Base-by-base conservation (phyloP, 2,888 invertebrate genomes). In the Dione vanillae region DNA sequence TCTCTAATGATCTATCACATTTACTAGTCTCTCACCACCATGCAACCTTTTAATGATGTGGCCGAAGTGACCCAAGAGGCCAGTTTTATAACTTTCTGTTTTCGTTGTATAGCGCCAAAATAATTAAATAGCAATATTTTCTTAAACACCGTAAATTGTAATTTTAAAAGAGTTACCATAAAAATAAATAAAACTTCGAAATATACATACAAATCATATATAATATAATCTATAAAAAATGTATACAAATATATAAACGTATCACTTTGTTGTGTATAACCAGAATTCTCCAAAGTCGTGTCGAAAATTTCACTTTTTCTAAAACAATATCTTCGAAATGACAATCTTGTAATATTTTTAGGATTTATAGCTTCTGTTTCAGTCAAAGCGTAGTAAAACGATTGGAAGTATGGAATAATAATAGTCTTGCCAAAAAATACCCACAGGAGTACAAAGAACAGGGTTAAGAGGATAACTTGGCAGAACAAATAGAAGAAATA, bases 401-500 rank as follows among this genome's bases (percentile, higher is more conserved):
- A 75, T 0, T 69, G 1, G 11, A 90, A 83, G 69, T 85, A 90
- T 0, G 89, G 88, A 56, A 87, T 81, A 0, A 91, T 2, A 0
- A 88, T 56, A 8, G 79, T 78, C 66, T 71, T 79, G 1, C 89
- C 89, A n/a, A 88, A 78, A 74, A 78, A 83, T 5, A 78, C 47
- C 90, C 91, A 92, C 0, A 91, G 0, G 0, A 85, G 11, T 10
- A 76, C 49, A 49, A 91, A 86, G 7, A 87, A 74, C 11, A 77
- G 0, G 1, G 88, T 85, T 11, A 91, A 66, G 20, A 88, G 67
- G 62, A 90, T 79, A 1, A 92, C 86, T 85, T 91, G 92, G 69
- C 87, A 87, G 71, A 89, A 90, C 77, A 91, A 80, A 62, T 91
- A 90, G 67, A 92, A 91, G 70, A 86, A 91, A 65, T 92, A 92